Base-by-base conservation (phyloP, 1,140 invertebrate genomes). In the Macrobrachium nipponense region DNA sequence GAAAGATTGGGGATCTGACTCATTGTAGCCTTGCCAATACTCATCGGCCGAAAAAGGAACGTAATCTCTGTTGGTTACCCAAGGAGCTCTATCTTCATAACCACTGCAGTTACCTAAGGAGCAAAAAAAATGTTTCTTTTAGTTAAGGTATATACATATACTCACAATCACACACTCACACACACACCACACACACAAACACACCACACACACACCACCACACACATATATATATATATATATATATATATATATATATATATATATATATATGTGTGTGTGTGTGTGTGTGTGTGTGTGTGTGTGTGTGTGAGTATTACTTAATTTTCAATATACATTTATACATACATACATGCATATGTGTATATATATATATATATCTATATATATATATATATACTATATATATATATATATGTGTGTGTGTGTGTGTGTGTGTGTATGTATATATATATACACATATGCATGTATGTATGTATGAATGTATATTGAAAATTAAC, bases 51-150 rank as follows among this genome's bases (percentile, higher is more conserved):
- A 70, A 36, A 87, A 87, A 36, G 85, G 77, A n/a, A 66, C 61
- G 66, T 73, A 87, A 72, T 87, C 85, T n/a, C 80, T 87, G 66
- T 87, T 23, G 2, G 80, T 58, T 6, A 87, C 78, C 85, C 85
- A 81, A 0, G 85, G 85, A 20, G 85, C 85, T 60, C 27, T 44
- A 20, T 70, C n/a, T 27, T 77, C 77, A 58, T 87, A 87, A 20
- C 61, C 64, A n/a, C 62, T 68, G 27, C 85, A 87, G 77, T 73
- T 70, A 14, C 75, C 85, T 87, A 77, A 5, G 7, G 7, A 76
- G 10, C 51, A 73, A 73, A 12, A 58, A 77, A 3, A 2, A 7
- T 10, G 12, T 51, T 8, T 6, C 27, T 36, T 36, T 36, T 4
- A 10, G 51, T 51, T 51, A 51, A 36, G 51, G 51, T 51, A 51